Conservation (phyloP, 2,113 vertebrate genomes). For the Sisor rabdophorus region DNA sequence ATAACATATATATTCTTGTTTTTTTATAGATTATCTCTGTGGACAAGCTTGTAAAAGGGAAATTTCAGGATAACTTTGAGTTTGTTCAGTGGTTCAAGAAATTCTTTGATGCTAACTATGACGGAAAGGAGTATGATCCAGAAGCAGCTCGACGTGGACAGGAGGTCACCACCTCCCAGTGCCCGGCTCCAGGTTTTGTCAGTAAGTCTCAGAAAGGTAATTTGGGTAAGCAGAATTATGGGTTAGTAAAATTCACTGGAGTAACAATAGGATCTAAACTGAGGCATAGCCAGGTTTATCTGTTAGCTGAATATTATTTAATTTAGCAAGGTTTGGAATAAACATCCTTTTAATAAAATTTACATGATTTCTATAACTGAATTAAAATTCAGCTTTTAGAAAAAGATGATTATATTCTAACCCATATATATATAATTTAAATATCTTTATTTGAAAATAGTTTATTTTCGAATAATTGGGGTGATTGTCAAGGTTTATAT, state of each 20-base stretch:
- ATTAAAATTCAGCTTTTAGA: background rate
- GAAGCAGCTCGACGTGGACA: constrained; percentile 71
- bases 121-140: constrained; percentile 72
- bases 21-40: constrained; percentile 71
- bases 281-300: background rate
- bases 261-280: too few relatives aligned
- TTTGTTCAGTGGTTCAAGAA: constrained; percentile 83
- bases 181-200: constrained; percentile 71
- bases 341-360: too few relatives aligned
- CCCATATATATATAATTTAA: too few relatives aligned
- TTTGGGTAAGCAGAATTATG: constrained; percentile 16
- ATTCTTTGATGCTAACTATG: constrained; percentile 78
- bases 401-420: too few relatives aligned
- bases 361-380: background rate
- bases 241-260: background rate
- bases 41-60: constrained; percentile 77
- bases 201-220: constrained; percentile 85
- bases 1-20: constrained; percentile 8
- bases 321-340: too few relatives aligned
- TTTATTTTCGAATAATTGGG: too few relatives aligned
- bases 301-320: too few relatives aligned
- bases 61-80: constrained; percentile 81
- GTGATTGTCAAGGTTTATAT: too few relatives aligned
- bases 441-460: too few relatives aligned
- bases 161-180: constrained; percentile 65